A percentile compares a stretch with the other conserved stretches of the same genome.
Evolutionary conservation across 1,140 invertebrate genomes (phyloP).

Genomic region (Agrypnia vestita): DNA sequence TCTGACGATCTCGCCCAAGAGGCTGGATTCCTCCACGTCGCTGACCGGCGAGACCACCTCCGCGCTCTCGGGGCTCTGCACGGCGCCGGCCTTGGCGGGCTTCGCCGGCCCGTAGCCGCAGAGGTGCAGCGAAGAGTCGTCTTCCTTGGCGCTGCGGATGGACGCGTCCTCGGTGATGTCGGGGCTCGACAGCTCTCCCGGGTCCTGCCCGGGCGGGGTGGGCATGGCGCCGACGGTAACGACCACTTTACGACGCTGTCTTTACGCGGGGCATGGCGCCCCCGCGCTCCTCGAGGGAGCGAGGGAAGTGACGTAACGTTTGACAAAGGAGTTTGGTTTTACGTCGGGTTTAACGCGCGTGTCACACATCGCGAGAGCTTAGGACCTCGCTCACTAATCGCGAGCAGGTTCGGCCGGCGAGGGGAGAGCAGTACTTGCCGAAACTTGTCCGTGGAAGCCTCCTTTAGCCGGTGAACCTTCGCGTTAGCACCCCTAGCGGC

Average conservation of each 20-base stretch:
- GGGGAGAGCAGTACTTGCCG: not conserved
- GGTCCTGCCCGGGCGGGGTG: constrained; percentile 46
- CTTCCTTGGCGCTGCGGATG: constrained; percentile 44
- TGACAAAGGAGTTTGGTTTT: not conserved
- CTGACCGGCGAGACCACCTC: constrained; percentile 67
- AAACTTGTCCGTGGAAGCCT: not conserved
- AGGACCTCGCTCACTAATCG: too few species aligned
- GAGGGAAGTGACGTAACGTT: constrained; percentile 1
- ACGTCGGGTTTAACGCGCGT: not conserved
- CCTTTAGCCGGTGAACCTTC: not conserved
- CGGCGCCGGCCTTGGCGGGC: not conserved
- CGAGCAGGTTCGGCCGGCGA: not conserved
- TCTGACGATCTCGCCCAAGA: constrained; percentile 69
- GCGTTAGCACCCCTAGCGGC: not conserved
- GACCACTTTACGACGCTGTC: constrained; percentile 32
- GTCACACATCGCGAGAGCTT: not conserved
- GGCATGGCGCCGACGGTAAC: constrained; percentile 44
- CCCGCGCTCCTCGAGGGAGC: constrained; percentile 5
- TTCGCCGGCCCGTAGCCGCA: constrained; percentile 27
- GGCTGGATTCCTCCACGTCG: constrained; percentile 70
- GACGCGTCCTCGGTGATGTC: constrained; percentile 50
- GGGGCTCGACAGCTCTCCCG: constrained; percentile 50
- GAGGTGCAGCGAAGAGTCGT: constrained; percentile 49
- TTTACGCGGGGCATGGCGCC: constrained; percentile 8
- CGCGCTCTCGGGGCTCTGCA: constrained; percentile 18